These are phyloP conservation scores for Herminia tarsipennalis DNA, from an alignment of 2,888 invertebrate genomes.

Conservation along the genomic window DNA sequence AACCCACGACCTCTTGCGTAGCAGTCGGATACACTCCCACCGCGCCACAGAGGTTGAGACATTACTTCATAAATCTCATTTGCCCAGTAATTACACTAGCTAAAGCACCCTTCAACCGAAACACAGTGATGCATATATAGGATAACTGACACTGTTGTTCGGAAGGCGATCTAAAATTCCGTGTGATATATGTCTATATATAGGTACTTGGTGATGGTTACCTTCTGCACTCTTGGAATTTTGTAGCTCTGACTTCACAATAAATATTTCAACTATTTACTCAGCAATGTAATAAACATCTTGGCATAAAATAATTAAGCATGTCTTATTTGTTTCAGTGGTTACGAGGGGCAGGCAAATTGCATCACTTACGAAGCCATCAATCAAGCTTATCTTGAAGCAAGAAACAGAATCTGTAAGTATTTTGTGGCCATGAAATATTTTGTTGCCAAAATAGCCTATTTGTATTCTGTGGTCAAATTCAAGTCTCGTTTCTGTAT, in stretches of 20 bases:
- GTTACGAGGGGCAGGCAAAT: conserved; percentile 89
- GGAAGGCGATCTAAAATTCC: too few species aligned
- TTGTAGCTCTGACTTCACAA: neutral
- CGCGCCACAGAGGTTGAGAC: too few species aligned
- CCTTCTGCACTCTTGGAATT: too few species aligned
- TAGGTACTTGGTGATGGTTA: too few species aligned
- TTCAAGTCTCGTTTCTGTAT: neutral
- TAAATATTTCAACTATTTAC: neutral
- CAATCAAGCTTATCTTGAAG: conserved; percentile 94
- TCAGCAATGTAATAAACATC: neutral
- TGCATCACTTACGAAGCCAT: conserved; percentile 96
- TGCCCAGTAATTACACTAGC: too few species aligned
- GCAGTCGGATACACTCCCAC: too few species aligned
- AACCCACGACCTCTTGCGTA: too few species aligned
- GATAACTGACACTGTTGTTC: too few species aligned
- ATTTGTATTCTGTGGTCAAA: conserved; percentile 1
- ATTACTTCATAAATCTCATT: too few species aligned
- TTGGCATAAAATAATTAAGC: conserved; percentile 7
- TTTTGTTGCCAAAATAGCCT: neutral
- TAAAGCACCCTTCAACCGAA: too few species aligned
- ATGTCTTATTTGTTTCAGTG: conserved; percentile 80
- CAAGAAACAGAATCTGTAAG: conserved; percentile 95
- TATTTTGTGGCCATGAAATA: conserved; percentile 50
- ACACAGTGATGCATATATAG: too few species aligned
- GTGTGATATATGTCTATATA: too few species aligned